Evolutionary conservation across 2,888 invertebrate genomes (phyloP).

Genomic region (Pollenia labialis): DNA sequence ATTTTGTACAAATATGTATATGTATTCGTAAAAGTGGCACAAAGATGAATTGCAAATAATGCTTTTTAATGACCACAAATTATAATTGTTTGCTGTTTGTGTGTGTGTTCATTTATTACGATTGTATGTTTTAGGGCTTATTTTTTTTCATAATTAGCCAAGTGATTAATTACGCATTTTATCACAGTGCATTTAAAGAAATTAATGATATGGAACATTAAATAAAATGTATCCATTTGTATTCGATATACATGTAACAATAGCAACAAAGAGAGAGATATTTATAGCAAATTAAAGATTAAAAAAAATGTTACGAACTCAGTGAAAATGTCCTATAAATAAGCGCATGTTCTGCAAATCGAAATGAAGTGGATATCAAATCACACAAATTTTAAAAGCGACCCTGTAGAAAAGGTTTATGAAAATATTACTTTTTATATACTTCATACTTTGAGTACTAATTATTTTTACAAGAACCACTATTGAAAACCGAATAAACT

Average conservation of each 20-base stretch:
- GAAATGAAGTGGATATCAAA: too few relatives aligned
- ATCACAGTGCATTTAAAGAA: not conserved
- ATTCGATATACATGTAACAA: not conserved
- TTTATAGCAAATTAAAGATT: too few relatives aligned
- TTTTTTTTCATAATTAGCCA: slow-evolving; percentile 30
- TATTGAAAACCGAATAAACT: too few relatives aligned
- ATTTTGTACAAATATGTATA: slow-evolving; percentile 33
- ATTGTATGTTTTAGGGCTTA: slow-evolving; percentile 9
- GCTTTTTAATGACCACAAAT: slow-evolving; percentile 47
- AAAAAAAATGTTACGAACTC: too few relatives aligned
- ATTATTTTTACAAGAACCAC: too few relatives aligned
- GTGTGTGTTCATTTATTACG: not conserved
- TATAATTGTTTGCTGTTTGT: slow-evolving; percentile 12
- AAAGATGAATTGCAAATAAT: slow-evolving; percentile 48
- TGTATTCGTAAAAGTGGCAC: slow-evolving; percentile 20
- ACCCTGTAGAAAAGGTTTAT: too few relatives aligned
- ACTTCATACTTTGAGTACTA: too few relatives aligned
- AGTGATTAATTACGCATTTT: slow-evolving; percentile 39
- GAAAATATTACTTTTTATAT: too few relatives aligned
- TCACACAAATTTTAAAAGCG: too few relatives aligned
- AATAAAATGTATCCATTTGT: not conserved
- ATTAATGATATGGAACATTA: not conserved
- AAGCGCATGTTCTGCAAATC: too few relatives aligned
- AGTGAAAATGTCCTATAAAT: too few relatives aligned
- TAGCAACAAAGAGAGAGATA: too few relatives aligned